These are phyloP conservation scores for Rallus limicola DNA, from an alignment of 2,113 vertebrate genomes.

Conservation along the genomic window DNA sequence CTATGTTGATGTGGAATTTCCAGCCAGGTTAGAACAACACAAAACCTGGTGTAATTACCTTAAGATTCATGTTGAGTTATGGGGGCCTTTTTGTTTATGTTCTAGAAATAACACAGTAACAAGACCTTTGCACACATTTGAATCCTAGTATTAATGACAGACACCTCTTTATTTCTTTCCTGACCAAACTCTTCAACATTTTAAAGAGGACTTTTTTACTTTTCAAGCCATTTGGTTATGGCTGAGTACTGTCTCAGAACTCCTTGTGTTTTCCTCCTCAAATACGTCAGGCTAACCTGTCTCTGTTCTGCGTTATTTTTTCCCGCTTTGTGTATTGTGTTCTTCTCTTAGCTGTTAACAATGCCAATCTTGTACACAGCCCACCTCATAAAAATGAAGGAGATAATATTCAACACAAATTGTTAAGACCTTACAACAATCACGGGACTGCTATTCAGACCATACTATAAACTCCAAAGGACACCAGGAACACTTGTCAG, in stretches of 20 bases:
- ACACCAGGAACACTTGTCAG: neutral
- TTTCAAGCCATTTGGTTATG: neutral
- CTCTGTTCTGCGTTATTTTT: neutral
- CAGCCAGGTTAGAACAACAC: neutral
- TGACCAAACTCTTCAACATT: neutral
- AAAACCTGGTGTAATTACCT: neutral
- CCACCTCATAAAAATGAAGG: neutral
- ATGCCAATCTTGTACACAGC: neutral
- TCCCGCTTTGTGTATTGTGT: neutral
- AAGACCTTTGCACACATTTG: neutral
- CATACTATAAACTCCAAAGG: neutral
- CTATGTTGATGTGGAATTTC: neutral
- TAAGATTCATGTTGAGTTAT: neutral
- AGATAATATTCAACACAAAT: neutral
- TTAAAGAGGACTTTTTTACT: neutral
- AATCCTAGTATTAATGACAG: neutral
- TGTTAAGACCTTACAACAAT: neutral
- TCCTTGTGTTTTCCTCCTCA: neutral
- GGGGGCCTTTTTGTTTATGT: neutral
- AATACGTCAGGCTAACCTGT: neutral
- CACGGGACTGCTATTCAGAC: neutral
- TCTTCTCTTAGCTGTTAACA: neutral
- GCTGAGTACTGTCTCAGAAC: neutral
- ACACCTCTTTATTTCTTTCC: neutral
- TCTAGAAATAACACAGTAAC: neutral